These are phyloP conservation scores for Cephalopachus bancanus DNA, from an alignment of 2,797 vertebrate species.

Conservation along the genomic window DNA sequence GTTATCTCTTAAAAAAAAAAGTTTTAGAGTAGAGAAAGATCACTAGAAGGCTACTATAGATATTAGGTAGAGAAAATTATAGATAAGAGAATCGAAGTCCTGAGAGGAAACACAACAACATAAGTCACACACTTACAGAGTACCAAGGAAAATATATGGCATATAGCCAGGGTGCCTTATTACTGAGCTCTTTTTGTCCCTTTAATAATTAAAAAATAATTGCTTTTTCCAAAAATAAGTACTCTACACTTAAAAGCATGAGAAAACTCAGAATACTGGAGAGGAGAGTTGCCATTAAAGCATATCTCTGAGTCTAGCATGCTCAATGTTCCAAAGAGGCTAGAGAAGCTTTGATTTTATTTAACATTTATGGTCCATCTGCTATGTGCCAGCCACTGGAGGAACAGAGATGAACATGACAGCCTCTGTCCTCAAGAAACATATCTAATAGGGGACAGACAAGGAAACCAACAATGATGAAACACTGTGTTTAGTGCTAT, in stretches of 20 bases:
- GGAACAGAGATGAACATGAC: constrained; percentile 1
- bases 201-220: constrained; percentile 23
- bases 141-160: constrained; percentile 20
- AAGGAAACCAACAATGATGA: constrained; percentile 32
- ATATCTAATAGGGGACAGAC: neutral
- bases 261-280: neutral
- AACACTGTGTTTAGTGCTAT: neutral
- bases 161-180: neutral
- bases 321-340: neutral
- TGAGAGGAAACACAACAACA: neutral
- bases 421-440: constrained; percentile 9
- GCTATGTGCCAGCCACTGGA: neutral
- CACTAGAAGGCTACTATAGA: neutral
- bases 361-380: neutral
- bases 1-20: too few relatives aligned
- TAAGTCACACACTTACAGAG: constrained; percentile 4
- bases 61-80: neutral
- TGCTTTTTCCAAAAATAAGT: neutral
- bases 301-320: neutral
- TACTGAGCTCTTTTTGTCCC: neutral
- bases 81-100: constrained; percentile 39
- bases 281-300: neutral
- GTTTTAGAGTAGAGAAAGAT: constrained; percentile 26
- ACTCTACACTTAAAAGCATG: neutral
- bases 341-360: neutral